Base-by-base conservation (phyloP, 35 echinoderm and acorn worm genomes). In the Strongylocentrotus purpuratus region DNA sequence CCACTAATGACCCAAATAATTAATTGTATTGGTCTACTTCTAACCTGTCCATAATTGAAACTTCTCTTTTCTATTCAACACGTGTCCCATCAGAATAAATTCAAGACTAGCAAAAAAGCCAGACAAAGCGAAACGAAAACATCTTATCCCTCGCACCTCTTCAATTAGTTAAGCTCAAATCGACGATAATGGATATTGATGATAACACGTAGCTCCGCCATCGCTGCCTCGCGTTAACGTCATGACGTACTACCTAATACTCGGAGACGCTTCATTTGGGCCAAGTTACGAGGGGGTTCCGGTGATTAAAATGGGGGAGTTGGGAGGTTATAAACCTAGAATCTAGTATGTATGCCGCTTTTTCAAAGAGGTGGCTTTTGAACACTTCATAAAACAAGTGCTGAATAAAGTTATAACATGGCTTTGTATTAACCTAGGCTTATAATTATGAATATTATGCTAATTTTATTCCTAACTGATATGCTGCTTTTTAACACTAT, bases 141-240 rank as follows among this genome's bases (percentile, higher is more conserved):
- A 78, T 28, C 20, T 78, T n/a, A 4, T 28, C 65, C 65, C 65
- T 78, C 65, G 65, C 65, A 78, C 65, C 65, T 78, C 65, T 78
- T 78, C 65, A 78, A 78, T 78, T 78, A 78, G 65, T 78, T 78
- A 78, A 78, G 65, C 7, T n/a, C 65, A 78, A 78, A 78, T 78
- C 65, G 18, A 28, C 65, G 20, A 78, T 78, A 78, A 78, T 78
- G 65, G 20, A 78, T 78, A 78, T 78, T 78, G 65, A 78, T 78
- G 65, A 78, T 78, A 28, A 7, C 50, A 10, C 50, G 2, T 28
- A 28, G 65, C 28, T 78, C 4, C 22, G 65, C 65, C 28, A 28
- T n/a, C 7, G 65, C 65, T 78, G 65, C 0, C 65, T 28, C 20
- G 65, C 25, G 65, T 78, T 78, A 78, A 55, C 4, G 65, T 78